Evolutionary conservation across 2,113 vertebrate genomes (phyloP).

Genomic region (Ictalurus punctatus): DNA sequence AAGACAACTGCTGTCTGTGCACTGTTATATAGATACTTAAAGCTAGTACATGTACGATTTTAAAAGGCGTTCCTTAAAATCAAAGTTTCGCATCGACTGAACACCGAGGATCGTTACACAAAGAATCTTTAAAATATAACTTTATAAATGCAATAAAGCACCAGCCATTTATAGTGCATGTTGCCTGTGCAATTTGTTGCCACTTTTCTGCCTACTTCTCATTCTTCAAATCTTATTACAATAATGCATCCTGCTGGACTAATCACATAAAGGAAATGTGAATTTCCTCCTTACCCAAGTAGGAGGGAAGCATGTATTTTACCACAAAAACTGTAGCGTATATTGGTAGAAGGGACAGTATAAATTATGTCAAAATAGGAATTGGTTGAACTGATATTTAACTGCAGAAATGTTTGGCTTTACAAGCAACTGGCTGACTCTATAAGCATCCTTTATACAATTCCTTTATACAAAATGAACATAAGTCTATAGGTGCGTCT

Average conservation of each 20-base stretch:
- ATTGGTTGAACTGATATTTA: not conserved
- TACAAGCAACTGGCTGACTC: not conserved
- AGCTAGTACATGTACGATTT: not conserved
- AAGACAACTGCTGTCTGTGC: not conserved
- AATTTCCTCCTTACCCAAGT: not conserved
- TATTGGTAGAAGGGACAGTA: not conserved
- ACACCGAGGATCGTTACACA: not conserved
- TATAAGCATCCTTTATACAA: not conserved
- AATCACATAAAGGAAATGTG: not conserved
- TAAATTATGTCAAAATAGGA: not conserved
- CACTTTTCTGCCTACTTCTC: not conserved
- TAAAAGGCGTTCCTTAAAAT: not conserved
- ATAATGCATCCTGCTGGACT: conserved; percentile 3
- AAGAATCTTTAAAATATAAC: not conserved
- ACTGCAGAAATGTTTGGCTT: not conserved
- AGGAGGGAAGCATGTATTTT: not conserved
- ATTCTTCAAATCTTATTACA: not conserved
- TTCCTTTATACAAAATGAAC: not conserved
- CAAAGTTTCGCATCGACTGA: not conserved
- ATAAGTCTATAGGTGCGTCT: not conserved
- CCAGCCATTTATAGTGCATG: conserved; percentile 17
- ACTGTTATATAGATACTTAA: not conserved
- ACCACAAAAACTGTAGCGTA: not conserved
- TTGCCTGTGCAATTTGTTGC: not conserved
- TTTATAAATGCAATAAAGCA: not conserved